A percentile compares a stretch with the other conserved stretches of the same genome.
Conservation (phyloP, 2,888 invertebrate species). For the Apeira syringaria region DNA sequence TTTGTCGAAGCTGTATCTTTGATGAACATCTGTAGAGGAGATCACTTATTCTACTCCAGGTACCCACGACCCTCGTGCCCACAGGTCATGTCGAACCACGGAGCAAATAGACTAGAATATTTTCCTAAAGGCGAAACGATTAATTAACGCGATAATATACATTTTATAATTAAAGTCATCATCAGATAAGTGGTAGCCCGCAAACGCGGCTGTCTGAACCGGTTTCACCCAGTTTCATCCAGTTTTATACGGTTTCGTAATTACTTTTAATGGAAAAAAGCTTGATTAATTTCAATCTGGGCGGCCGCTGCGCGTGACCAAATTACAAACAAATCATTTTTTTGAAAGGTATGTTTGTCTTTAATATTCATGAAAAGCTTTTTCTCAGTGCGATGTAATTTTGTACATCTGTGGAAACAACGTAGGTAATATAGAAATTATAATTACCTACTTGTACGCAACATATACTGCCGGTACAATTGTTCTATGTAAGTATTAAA, state of each 20-base stretch:
- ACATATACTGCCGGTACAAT: too few relatives aligned
- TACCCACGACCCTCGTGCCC: too few relatives aligned
- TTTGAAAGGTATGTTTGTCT: conserved; percentile 42
- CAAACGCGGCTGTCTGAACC: background rate
- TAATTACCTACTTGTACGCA: too few relatives aligned
- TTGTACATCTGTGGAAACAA: conserved; percentile 22
- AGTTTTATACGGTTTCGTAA: conserved; percentile 22
- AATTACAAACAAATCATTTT: conserved; percentile 43
- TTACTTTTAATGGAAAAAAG: conserved; percentile 33
- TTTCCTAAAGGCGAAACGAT: conserved; percentile 2
- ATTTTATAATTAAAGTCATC: conserved; percentile 8
- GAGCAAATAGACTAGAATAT: too few relatives aligned
- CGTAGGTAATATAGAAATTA: conserved; percentile 24
- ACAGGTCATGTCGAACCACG: too few relatives aligned
- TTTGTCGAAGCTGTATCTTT: too few relatives aligned
- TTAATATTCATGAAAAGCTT: conserved; percentile 37
- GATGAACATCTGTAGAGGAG: too few relatives aligned
- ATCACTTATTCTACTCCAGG: too few relatives aligned
- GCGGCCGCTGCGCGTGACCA: conserved; percentile 38
- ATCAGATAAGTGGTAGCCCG: conserved; percentile 8
- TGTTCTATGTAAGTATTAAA: too few relatives aligned
- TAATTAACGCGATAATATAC: conserved; percentile 6
- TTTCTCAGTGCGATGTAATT: conserved; percentile 14
- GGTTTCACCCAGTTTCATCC: background rate
- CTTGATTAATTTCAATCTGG: conserved; percentile 39